Evolutionary conservation across 2,797 vertebrate species (phyloP).

Genomic region (Hemitrygon akajei): DNA sequence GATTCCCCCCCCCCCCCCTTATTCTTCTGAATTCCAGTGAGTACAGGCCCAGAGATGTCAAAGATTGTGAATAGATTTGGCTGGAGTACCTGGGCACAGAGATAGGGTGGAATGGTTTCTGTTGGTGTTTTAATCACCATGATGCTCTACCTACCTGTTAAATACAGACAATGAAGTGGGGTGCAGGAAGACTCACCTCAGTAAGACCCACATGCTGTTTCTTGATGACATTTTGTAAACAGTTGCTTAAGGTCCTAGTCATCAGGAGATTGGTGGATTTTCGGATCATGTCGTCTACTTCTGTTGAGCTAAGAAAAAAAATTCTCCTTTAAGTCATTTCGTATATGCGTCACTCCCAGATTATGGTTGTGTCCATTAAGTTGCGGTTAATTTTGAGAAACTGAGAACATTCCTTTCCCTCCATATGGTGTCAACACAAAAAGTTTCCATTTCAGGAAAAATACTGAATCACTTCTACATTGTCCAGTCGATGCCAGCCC

Average conservation of each 20-base stretch:
- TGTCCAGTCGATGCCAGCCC: not conserved
- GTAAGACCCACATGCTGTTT: constrained; percentile 87
- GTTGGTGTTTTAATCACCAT: not conserved
- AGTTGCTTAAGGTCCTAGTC: constrained; percentile 85
- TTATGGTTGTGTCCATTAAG: not conserved
- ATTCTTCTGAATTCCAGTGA: no score
- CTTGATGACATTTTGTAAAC: constrained; percentile 88
- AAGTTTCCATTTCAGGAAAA: not conserved
- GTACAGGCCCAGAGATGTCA: no score
- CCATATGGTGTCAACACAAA: not conserved
- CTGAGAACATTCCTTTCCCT: not conserved
- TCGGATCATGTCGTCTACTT: constrained; percentile 93
- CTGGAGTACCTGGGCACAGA: not conserved
- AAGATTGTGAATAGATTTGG: not conserved
- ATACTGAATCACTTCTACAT: not conserved
- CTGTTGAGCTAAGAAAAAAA: constrained; percentile 70
- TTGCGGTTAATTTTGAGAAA: not conserved
- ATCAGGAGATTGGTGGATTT: constrained; percentile 91
- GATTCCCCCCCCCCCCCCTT: no score
- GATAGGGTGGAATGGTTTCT: not conserved
- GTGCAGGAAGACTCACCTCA: constrained; percentile 63
- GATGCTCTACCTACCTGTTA: not conserved
- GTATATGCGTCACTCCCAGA: not conserved
- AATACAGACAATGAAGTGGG: not conserved
- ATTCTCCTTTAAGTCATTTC: not conserved